A percentile compares a stretch with the other conserved stretches of the same genome.
These are phyloP conservation scores for Chaetogeoica ovagalla DNA, from an alignment of 2,888 invertebrate genomes.

Conservation along the genomic window DNA sequence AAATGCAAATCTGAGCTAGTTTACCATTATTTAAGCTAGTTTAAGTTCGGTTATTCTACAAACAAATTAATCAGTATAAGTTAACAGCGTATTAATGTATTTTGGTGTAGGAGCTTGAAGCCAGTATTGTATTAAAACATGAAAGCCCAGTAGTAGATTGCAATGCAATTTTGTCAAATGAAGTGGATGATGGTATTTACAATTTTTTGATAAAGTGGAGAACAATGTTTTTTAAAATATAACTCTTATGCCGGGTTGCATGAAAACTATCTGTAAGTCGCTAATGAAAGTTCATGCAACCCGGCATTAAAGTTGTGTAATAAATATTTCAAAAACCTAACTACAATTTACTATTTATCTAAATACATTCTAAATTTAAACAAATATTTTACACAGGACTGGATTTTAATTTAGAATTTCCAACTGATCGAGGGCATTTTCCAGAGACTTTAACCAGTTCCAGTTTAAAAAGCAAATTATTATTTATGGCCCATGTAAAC, in stretches of 20 bases:
- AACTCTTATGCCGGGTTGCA: too few species aligned
- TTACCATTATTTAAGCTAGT: not conserved
- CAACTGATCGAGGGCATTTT: slow-evolving; percentile 26
- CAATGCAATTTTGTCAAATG: not conserved
- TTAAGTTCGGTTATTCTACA: not conserved
- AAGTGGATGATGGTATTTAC: not conserved
- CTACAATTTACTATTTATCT: too few species aligned
- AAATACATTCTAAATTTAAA: not conserved
- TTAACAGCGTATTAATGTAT: not conserved
- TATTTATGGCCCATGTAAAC: slow-evolving; percentile 16
- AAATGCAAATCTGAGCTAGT: not conserved
- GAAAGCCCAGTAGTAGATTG: not conserved
- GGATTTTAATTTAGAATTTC: slow-evolving; percentile 23
- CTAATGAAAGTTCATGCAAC: too few species aligned
- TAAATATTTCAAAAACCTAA: not conserved
- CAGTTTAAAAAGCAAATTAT: slow-evolving; percentile 23
- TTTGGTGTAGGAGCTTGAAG: slow-evolving; percentile 1
- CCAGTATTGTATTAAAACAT: not conserved
- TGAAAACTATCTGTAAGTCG: too few species aligned
- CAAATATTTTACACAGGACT: slow-evolving; percentile 16
- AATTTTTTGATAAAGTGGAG: not conserved
- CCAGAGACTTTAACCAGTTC: slow-evolving; percentile 15
- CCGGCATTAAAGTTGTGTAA: not conserved
- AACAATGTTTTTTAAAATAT: not conserved
- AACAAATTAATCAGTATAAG: not conserved